Evolutionary conservation across 2,888 invertebrate genomes (phyloP).

Genomic region (Drosophila histrio): DNA sequence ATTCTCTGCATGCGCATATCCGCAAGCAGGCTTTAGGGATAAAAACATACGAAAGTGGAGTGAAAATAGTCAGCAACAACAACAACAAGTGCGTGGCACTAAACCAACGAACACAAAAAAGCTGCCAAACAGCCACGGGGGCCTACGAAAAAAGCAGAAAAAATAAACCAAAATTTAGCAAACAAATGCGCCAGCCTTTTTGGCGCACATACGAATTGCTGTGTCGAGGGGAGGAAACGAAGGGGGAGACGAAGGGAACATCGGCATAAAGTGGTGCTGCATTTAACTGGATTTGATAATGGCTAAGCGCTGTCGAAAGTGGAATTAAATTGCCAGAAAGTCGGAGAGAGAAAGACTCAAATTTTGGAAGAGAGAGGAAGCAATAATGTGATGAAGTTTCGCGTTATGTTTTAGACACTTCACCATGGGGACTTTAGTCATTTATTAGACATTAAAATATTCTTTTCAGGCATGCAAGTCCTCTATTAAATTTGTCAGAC

Average conservation of each 20-base stretch:
- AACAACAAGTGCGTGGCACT: slow-evolving; percentile 37
- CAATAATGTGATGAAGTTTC: slow-evolving; percentile 2
- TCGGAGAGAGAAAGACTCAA: not conserved
- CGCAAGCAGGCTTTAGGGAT: slow-evolving; percentile 78
- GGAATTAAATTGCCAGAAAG: slow-evolving; percentile 1
- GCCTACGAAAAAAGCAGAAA: slow-evolving; percentile 28
- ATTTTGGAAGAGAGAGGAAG: not conserved
- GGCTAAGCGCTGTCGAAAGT: slow-evolving; percentile 12
- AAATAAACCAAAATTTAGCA: slow-evolving; percentile 53
- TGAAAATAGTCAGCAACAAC: slow-evolving; percentile 68
- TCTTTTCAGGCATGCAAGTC: too few species aligned
- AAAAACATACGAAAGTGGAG: slow-evolving; percentile 74
- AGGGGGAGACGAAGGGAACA: not conserved
- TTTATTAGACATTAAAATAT: too few species aligned
- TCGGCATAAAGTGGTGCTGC: slow-evolving; percentile 44
- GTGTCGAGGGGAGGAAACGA: not conserved
- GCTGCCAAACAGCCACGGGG: slow-evolving; percentile 39
- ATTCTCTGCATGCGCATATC: slow-evolving; percentile 53
- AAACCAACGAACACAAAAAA: slow-evolving; percentile 30
- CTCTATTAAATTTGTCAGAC: too few species aligned
- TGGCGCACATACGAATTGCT: slow-evolving; percentile 30
- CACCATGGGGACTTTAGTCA: too few species aligned
- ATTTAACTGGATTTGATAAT: slow-evolving; percentile 44
- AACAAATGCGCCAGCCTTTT: slow-evolving; percentile 59
- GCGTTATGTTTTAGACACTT: too few species aligned